Percentiles rank a stretch among this genome's conserved stretches.
Evolutionary conservation across 2,888 invertebrate species (phyloP).

Genomic region (Cremastinae sp.): DNA sequence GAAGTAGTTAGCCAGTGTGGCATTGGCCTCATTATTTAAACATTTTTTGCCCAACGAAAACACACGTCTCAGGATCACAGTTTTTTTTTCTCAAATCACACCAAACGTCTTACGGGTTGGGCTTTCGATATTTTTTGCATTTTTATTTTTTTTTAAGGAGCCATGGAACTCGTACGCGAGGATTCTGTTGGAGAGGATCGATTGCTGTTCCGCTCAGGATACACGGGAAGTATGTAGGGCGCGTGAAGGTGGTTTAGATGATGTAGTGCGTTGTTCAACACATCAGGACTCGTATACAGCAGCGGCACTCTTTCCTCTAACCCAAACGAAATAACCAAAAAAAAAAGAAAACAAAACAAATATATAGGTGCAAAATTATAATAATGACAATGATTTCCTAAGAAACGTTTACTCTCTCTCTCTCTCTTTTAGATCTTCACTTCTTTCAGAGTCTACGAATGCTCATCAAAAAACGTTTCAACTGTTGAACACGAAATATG

Average conservation of each 20-base stretch:
- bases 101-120: conserved; percentile 56
- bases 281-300: conserved; percentile 79
- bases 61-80: conserved; percentile 60
- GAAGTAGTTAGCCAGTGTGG: conserved; percentile 69
- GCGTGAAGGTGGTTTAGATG: conserved; percentile 76
- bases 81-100: conserved; percentile 38
- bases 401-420: conserved; percentile 53
- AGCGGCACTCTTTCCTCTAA: conserved; percentile 80
- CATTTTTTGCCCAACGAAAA: conserved; percentile 52
- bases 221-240: conserved; percentile 73
- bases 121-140: conserved; percentile 54
- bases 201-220: conserved; percentile 72
- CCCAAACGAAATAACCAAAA: conserved; percentile 70
- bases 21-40: conserved; percentile 63
- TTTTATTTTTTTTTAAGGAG: conserved; percentile 60
- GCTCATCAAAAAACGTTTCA: conserved; percentile 11
- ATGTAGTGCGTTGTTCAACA: conserved; percentile 80
- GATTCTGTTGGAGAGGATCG: conserved; percentile 72
- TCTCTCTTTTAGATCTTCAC: neutral
- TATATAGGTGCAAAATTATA: conserved; percentile 71
- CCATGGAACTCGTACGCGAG: conserved; percentile 65
- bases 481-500: conserved; percentile 21
- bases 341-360: conserved; percentile 67
- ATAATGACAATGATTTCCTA: conserved; percentile 67
- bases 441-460: conserved; percentile 46